Base-by-base conservation (phyloP, 2,797 vertebrate genomes). In the Syndactyla subalaris region DNA sequence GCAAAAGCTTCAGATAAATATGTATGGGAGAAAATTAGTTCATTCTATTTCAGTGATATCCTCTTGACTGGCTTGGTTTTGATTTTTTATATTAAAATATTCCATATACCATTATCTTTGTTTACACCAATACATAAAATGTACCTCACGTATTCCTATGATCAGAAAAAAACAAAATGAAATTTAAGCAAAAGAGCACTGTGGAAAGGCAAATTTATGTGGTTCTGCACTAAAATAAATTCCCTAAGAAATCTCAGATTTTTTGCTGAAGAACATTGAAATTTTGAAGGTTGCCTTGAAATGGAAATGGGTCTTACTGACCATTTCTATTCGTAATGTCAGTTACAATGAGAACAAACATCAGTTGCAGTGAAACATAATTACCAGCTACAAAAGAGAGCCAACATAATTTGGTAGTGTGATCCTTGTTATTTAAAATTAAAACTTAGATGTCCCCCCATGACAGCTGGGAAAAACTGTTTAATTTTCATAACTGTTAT, bases 21-120 rank as follows among this genome's bases (percentile, higher is more conserved):
- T 5, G 9, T 13, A 6, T 1, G 2, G 49, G 14, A 70, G 21
- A 29, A 85, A 91, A 48, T 26, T 0, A 22, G 18, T 14, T 41
- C 3, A 46, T 76, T 66, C 51, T 59, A 46, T 54, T 39, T 17
- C 9, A 36, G 14, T 36, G 14, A 6, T 76, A 17, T 71, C 20
- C 48, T 20, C 61, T 12, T 41, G 12, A 57, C 9, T 45, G 10
- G 55, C 19, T 52, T 41, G 17, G 17, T 10, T 67, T 67, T 10
- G 4, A 18, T 39, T 26, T 55, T 76, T 52, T 23, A 2, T n/a
- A n/a, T 45, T 43, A 41, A 80, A 82, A 77, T 36, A 80, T 26
- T 61, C 20, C 5, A 48, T 30, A 30, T 10, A 27, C 5, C 6
- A 30, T 38, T 21, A 43, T 61, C 26, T 85, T 58, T 48, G 6